phyloP scores from a whole-genome alignment of 2,113 vertebrate genomes.

The Jaculus jaculus region DNA sequence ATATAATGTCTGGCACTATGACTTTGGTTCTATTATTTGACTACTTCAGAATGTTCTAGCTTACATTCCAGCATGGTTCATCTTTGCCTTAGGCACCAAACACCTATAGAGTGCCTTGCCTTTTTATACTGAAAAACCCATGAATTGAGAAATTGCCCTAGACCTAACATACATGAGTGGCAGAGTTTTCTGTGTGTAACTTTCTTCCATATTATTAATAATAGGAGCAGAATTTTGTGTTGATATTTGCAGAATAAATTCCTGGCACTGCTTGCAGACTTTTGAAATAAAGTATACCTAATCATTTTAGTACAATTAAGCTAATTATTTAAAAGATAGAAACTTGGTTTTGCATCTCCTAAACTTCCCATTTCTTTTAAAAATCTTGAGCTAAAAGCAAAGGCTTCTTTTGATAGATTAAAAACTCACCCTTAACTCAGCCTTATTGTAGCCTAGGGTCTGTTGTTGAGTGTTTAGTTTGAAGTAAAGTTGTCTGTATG shows the following conservation, averaged over 20 bases:
- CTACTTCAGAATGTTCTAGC: not conserved
- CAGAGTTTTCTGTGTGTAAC: not conserved
- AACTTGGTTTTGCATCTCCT: not conserved
- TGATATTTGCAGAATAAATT: not conserved
- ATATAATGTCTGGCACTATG: not conserved
- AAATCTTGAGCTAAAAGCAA: not conserved
- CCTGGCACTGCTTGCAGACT: not conserved
- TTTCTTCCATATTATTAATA: not conserved
- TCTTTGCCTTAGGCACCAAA: no score
- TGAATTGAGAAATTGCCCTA: not conserved
- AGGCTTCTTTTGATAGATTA: not conserved
- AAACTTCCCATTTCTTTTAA: not conserved
- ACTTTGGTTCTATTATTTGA: not conserved
- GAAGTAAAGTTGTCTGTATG: not conserved
- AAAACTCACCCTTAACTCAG: not conserved
- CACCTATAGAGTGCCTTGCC: rapidly evolving
- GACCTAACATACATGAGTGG: not conserved
- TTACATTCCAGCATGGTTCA: not conserved
- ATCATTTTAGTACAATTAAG: not conserved
- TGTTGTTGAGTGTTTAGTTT: not conserved
- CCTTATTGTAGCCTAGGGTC: not conserved
- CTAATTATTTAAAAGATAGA: conserved; percentile 26
- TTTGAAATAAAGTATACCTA: not conserved
- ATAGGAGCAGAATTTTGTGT: not conserved
- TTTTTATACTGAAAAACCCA: not conserved